These are phyloP conservation scores for Myripristis jacobus DNA, from an alignment of 2,797 vertebrate genomes.

Conservation along the genomic window DNA sequence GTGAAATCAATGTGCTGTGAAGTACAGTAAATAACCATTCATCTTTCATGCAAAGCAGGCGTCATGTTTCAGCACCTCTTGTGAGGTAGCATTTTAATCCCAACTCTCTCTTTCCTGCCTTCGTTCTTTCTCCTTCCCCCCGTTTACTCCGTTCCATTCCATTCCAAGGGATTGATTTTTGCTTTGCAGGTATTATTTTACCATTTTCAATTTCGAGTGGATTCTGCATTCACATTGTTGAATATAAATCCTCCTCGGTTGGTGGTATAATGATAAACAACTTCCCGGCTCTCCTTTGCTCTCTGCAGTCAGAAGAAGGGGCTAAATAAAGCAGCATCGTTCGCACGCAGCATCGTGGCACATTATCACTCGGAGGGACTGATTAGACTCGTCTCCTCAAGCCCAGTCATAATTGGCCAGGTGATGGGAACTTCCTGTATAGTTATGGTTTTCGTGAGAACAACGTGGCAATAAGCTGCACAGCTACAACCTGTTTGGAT, in stretches of 20 bases:
- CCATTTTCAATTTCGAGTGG: slow-evolving; percentile 86
- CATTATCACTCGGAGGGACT: slow-evolving; percentile 34
- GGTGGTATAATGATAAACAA: slow-evolving; percentile 66
- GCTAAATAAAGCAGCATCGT: slow-evolving; percentile 68
- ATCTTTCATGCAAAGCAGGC: slow-evolving; percentile 83
- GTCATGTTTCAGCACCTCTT: slow-evolving; percentile 81
- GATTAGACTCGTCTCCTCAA: slow-evolving; percentile 55
- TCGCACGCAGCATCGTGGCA: slow-evolving; percentile 15
- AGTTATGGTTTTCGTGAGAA: slow-evolving; percentile 18
- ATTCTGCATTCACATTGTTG: slow-evolving; percentile 65
- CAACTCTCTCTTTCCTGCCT: slow-evolving; percentile 56
- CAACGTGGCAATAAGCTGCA: background rate
- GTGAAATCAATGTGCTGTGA: slow-evolving; percentile 45
- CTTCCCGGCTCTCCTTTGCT: slow-evolving; percentile 27
- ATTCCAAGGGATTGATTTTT: slow-evolving; percentile 83
- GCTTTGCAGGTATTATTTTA: slow-evolving; percentile 82
- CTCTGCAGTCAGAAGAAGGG: slow-evolving; percentile 63
- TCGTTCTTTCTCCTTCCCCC: slow-evolving; percentile 40
- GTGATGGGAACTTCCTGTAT: slow-evolving; percentile 47
- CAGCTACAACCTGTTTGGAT: slow-evolving; percentile 34
- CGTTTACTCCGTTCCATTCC: slow-evolving; percentile 69
- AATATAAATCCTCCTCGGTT: slow-evolving; percentile 58
- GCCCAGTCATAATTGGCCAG: slow-evolving; percentile 36
- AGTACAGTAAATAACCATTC: slow-evolving; percentile 79
- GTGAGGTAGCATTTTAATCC: slow-evolving; percentile 86